phyloP scores from a whole-genome alignment of 2,888 invertebrate genomes.

The Ennomos erosarius region DNA sequence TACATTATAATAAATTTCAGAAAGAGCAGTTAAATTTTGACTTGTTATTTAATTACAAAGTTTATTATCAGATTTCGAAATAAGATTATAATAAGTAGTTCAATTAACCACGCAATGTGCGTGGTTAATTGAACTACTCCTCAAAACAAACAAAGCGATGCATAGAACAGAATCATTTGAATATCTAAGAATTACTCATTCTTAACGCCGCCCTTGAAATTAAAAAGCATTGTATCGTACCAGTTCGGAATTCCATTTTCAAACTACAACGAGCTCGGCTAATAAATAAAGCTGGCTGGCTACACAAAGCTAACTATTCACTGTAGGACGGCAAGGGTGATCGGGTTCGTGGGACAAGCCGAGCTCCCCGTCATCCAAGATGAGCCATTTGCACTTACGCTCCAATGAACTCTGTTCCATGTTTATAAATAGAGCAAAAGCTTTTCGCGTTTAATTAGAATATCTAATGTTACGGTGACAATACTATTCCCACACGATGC shows the following conservation, averaged over 20 bases:
- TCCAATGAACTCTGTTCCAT: conserved; percentile 19
- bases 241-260: conserved; percentile 26
- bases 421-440: conserved; percentile 23
- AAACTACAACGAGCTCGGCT: conserved; percentile 38
- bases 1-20: background rate
- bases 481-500: too few species aligned
- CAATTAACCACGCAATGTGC: conserved; percentile 24
- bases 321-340: conserved; percentile 53
- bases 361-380: conserved; percentile 33
- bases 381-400: conserved; percentile 44
- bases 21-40: background rate
- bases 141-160: conserved; percentile 28
- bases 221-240: conserved; percentile 29
- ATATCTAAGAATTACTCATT: conserved; percentile 24
- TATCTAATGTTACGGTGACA: conserved; percentile 6
- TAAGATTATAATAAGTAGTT: conserved; percentile 12
- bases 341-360: conserved; percentile 41
- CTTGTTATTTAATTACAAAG: conserved; percentile 5
- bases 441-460: conserved; percentile 11
- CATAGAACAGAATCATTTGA: conserved; percentile 25
- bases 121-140: too few species aligned
- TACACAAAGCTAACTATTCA: conserved; percentile 43
- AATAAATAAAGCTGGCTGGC: conserved; percentile 44
- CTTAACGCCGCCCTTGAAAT: conserved; percentile 28
- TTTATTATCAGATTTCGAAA: conserved; percentile 14